These are phyloP conservation scores for Orthonevra nobilis DNA, from an alignment of 2,888 invertebrate genomes.

Conservation along the genomic window DNA sequence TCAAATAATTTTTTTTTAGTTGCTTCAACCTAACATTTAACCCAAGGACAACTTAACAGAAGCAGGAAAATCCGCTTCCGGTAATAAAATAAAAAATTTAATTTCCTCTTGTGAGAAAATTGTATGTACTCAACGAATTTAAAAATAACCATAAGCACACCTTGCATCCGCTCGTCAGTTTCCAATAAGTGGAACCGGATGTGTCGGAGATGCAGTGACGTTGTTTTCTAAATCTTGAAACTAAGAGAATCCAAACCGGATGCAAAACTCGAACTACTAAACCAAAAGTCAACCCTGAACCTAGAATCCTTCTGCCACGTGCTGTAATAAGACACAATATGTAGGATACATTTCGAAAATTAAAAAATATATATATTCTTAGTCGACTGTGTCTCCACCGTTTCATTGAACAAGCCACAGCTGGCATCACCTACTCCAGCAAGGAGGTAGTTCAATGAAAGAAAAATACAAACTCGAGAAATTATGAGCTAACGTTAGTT, in stretches of 20 bases:
- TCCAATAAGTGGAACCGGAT: conserved; percentile 69
- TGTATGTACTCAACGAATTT: no score
- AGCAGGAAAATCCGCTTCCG: conserved; percentile 46
- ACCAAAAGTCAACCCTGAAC: conserved; percentile 56
- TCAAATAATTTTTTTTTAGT: no score
- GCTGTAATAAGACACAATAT: conserved; percentile 8
- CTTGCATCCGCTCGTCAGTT: conserved; percentile 56
- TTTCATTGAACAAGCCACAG: conserved; percentile 28
- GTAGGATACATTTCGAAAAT: conserved; percentile 7
- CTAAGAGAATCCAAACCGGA: conserved; percentile 33
- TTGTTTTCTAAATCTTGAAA: conserved; percentile 42
- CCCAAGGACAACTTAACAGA: conserved; percentile 38
- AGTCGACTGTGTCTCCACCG: conserved; percentile 14
- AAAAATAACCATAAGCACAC: conserved; percentile 66
- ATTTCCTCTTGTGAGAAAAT: conserved; percentile 8
- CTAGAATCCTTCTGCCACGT: conserved; percentile 39
- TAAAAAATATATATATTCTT: conserved; percentile 10
- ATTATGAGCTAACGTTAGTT: conserved; percentile 59
- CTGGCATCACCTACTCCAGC: conserved; percentile 44
- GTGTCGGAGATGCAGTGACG: conserved; percentile 56
- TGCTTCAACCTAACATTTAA: not conserved
- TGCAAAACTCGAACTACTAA: conserved; percentile 56
- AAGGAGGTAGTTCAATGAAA: conserved; percentile 25
- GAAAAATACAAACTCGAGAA: conserved; percentile 41
- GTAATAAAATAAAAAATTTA: conserved; percentile 38